Percentiles rank a stretch among this genome's conserved stretches.
These are phyloP conservation scores for Melanotaenia boesemani DNA, from an alignment of 2,797 vertebrate genomes.

Conservation along the genomic window DNA sequence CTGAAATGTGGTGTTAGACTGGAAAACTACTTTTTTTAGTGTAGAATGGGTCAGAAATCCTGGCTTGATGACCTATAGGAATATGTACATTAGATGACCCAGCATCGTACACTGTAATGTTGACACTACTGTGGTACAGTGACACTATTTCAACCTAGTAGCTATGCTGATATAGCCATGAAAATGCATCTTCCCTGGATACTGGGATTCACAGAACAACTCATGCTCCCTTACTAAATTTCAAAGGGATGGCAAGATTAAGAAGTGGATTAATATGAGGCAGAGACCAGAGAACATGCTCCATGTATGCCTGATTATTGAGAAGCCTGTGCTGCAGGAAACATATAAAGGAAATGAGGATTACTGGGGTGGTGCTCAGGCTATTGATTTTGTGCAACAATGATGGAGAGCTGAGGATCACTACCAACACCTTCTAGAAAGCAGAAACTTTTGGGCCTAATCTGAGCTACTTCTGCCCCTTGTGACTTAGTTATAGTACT, in stretches of 20 bases:
- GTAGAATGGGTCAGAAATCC: too few species aligned
- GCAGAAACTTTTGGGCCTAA: too few species aligned
- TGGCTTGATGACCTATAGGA: not conserved
- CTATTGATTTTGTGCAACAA: conserved; percentile 20
- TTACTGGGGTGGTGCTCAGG: not conserved
- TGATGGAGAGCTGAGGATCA: conserved; percentile 16
- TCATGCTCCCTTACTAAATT: not conserved
- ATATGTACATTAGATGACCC: not conserved
- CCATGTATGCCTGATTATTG: not conserved
- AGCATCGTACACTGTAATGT: not conserved
- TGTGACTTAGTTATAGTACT: too few species aligned
- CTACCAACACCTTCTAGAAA: not conserved
- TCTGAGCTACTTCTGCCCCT: too few species aligned
- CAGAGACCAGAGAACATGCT: not conserved
- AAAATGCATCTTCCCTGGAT: too few species aligned
- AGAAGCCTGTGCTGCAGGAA: not conserved
- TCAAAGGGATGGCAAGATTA: not conserved
- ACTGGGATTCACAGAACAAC: too few species aligned
- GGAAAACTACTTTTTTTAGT: too few species aligned
- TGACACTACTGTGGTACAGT: not conserved
- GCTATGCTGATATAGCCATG: not conserved
- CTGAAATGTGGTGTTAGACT: not conserved
- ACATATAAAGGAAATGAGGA: not conserved
- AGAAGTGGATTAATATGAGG: not conserved
- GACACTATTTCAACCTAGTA: not conserved